Base-by-base conservation (phyloP, 2,113 vertebrate genomes). In the Syngnathus scovelli region DNA sequence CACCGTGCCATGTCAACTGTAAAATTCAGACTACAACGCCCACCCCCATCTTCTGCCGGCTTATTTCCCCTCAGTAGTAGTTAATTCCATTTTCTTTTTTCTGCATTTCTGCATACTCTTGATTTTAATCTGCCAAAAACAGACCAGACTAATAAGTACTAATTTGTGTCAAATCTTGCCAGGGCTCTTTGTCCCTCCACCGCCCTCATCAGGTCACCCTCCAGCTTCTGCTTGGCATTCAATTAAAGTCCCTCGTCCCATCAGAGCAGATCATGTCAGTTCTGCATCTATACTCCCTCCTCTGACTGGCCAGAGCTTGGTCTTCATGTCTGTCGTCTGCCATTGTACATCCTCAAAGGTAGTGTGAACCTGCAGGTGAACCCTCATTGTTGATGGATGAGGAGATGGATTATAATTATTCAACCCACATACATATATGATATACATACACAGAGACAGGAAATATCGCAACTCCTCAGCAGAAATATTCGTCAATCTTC, bases 211-310 rank as follows among this genome's bases (percentile, higher is more conserved):
- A 83, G 79, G 78, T 85, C 83, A 82, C 66, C 85, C 80, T 83
- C 61, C 52, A 80, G 78, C 80, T 76, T 82, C 62, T 77, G 75
- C 76, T 81, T 66, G 69, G 61, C 68, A 55, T 79, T 83, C 80
- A 86, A 88, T 88, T 87, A 90, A 86, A 82, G 69, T 78, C 83
- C 85, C 72, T 73, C 61, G 0, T 79, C 81, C 83, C 79, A 89
- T 90, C 87, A 86, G 74, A 78, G 79, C 73, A 66, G 63, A 90
- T 90, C 84, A 90, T 74, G 62, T 90, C 89, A 90, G 33, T 49
- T 64, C 69, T 70, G 78, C 68, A 84, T 68, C 83, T 87, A 48
- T 18, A 79, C 78, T 76, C 76, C 73, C 74, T 79, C 72, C 72
- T 61, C 1, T 63, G 56, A 49, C 64, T 78, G 68, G 64, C 64